Percentiles rank a stretch among this genome's conserved stretches.
phyloP scores from a whole-genome alignment of 2,888 invertebrate genomes.

The Eupithecia exiguata region DNA sequence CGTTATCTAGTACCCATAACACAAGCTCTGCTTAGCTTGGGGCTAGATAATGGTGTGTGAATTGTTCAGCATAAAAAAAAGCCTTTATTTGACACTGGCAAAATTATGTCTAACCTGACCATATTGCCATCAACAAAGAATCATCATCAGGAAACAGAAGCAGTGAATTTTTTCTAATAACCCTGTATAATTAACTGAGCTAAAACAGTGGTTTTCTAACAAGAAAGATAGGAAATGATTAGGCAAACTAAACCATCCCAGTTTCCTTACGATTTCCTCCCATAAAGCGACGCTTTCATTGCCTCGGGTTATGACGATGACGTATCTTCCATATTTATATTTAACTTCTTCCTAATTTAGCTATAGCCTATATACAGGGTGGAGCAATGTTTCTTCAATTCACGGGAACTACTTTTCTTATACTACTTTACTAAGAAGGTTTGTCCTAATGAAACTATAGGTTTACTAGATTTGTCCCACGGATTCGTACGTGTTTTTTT shows the following conservation, averaged over 20 bases:
- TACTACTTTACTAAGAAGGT: no score
- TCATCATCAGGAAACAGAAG: no score
- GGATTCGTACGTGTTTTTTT: no score
- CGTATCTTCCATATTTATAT: not conserved
- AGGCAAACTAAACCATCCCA: slow-evolving; percentile 28
- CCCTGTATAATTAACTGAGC: not conserved
- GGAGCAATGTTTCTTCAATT: not conserved
- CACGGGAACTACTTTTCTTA: not conserved
- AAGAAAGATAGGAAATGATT: slow-evolving; percentile 4
- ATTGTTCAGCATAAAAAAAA: no score
- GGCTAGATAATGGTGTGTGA: no score
- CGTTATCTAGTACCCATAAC: no score
- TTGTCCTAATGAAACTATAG: no score
- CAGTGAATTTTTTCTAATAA: not conserved
- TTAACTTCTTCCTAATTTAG: slow-evolving; percentile 1
- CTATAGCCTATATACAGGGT: not conserved
- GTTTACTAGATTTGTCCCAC: no score
- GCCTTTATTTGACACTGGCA: no score
- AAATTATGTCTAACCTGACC: no score
- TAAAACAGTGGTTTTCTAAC: not conserved
- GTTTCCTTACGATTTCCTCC: slow-evolving; percentile 39
- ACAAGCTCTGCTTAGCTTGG: no score
- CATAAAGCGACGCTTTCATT: slow-evolving; percentile 5
- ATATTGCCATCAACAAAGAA: no score
- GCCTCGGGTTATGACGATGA: not conserved